Conservation (phyloP, 2,888 invertebrate genomes). For the Gortyna flavago region DNA sequence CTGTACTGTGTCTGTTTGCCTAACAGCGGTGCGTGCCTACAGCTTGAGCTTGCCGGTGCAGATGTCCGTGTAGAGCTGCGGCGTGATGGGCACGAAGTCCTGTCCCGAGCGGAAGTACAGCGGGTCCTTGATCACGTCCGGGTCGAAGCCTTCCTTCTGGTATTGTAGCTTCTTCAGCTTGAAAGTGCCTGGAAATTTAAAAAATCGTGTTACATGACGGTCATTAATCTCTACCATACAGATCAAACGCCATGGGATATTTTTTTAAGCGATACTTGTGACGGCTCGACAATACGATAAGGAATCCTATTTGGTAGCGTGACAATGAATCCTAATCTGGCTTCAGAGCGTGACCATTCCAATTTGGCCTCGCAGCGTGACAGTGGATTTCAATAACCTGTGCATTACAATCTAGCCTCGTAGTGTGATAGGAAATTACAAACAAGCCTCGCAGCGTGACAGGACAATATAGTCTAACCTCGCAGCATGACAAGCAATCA, state of each 20-base stretch:
- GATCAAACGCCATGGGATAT: too few species aligned
- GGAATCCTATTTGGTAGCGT: too few species aligned
- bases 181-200: conserved; percentile 93
- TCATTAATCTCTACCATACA: neutral
- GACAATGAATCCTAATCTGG: neutral
- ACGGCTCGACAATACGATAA: neutral
- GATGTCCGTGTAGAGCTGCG: conserved; percentile 91
- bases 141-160: conserved; percentile 95
- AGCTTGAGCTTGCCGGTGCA: conserved; percentile 85
- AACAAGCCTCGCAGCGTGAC: neutral
- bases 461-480: neutral
- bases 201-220: neutral
- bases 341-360: neutral
- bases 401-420: neutral
- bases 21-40: conserved; percentile 65
- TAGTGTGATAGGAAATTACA: neutral
- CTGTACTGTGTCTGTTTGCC: conserved; percentile 34
- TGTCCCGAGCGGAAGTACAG: conserved; percentile 92
- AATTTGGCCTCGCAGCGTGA: neutral
- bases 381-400: neutral
- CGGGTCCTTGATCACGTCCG: conserved; percentile 92
- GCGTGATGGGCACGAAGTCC: conserved; percentile 90
- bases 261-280: neutral
- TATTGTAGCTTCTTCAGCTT: conserved; percentile 97
- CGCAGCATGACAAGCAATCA: neutral